Conservation (phyloP, 35 echinoderm and acorn worm species). For the Hemicentrotus pulcherrimus region DNA sequence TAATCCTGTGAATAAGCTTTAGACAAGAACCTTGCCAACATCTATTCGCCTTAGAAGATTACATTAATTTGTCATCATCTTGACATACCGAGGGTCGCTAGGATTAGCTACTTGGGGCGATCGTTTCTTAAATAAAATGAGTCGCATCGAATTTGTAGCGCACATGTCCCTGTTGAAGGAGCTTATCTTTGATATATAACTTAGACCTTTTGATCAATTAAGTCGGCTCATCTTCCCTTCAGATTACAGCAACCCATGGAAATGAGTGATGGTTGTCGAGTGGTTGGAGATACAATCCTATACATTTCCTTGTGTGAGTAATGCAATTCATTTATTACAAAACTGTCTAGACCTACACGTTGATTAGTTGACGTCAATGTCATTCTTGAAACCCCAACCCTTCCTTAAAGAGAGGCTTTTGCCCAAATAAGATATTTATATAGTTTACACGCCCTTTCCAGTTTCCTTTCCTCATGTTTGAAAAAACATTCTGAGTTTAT, state of each 20-base stretch:
- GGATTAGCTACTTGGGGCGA: background rate
- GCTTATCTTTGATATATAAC: background rate
- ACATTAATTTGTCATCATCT: background rate
- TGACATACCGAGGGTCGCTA: background rate
- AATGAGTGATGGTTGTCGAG: background rate
- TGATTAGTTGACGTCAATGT: background rate
- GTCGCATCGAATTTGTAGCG: background rate
- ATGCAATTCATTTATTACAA: slow-evolving; percentile 15
- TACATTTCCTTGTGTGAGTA: background rate
- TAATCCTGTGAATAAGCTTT: background rate
- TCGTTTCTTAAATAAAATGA: background rate
- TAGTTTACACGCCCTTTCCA: background rate
- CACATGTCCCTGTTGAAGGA: background rate
- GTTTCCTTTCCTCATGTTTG: background rate
- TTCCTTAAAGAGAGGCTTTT: background rate
- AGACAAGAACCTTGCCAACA: background rate
- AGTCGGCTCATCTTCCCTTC: background rate
- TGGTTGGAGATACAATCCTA: background rate
- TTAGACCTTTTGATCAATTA: background rate
- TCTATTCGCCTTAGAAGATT: background rate
- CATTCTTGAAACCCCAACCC: background rate
- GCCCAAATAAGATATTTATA: background rate
- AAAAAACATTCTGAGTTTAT: background rate
- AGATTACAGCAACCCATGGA: background rate
- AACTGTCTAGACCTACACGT: background rate